Percentiles rank a stretch among this genome's conserved stretches.
These are phyloP conservation scores for Galbula dea DNA, from an alignment of 2,113 vertebrate species.

Conservation along the genomic window DNA sequence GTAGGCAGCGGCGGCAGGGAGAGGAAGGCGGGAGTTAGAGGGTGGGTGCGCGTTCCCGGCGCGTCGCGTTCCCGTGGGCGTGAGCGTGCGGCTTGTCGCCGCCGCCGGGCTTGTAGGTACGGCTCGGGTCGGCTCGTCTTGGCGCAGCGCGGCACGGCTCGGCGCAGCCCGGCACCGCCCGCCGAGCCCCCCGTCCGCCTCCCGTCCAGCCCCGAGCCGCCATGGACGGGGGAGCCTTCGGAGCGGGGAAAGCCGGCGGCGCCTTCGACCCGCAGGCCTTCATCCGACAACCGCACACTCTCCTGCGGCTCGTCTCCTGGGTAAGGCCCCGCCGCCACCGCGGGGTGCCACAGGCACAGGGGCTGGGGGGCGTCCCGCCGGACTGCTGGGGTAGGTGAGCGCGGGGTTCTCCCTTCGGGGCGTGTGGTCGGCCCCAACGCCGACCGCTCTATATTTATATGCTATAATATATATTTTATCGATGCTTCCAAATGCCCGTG, in stretches of 20 bases:
- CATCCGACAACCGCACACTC: conserved; percentile 89
- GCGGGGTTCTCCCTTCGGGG: neutral
- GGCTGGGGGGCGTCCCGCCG: neutral
- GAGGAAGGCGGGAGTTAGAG: too few relatives aligned
- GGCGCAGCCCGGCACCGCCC: neutral
- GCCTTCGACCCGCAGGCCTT: conserved; percentile 91
- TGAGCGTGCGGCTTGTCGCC: neutral
- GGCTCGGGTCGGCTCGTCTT: neutral
- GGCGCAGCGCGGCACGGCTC: neutral
- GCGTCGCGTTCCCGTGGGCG: neutral
- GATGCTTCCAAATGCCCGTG: neutral
- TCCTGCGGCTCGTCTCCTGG: conserved; percentile 90
- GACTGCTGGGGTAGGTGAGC: neutral
- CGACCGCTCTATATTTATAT: neutral
- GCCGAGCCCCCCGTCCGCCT: neutral
- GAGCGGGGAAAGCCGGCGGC: conserved; percentile 92
- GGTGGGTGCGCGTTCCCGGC: neutral
- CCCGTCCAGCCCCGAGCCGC: conserved; percentile 31
- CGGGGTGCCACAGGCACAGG: neutral
- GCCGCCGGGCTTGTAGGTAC: neutral
- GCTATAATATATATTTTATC: neutral
- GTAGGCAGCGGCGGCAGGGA: neutral
- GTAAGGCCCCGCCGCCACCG: conserved; percentile 73
- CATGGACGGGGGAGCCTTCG: conserved; percentile 92
- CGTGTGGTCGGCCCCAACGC: neutral